phyloP scores from a whole-genome alignment of 1,140 invertebrate genomes.

The Temnothorax curvispinosus region DNA sequence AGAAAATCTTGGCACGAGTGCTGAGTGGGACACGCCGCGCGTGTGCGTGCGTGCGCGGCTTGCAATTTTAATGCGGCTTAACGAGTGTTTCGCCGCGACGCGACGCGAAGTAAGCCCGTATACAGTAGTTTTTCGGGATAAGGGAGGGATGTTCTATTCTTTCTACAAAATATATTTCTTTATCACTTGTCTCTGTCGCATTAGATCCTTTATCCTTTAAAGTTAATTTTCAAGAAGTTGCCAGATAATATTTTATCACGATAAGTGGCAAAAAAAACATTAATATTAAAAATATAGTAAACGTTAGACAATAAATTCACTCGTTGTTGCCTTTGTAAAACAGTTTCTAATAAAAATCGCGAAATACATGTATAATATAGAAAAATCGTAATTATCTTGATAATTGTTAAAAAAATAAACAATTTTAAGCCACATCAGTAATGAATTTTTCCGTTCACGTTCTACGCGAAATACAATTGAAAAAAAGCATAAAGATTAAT shows the following conservation, averaged over 20 bases:
- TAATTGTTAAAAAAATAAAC: background rate
- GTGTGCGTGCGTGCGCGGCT: slow-evolving; percentile 30
- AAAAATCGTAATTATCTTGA: background rate
- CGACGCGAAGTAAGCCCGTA: background rate
- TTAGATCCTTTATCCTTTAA: background rate
- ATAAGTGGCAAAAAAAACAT: too few species aligned
- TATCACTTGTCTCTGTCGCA: background rate
- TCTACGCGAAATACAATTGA: background rate
- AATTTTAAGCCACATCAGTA: background rate
- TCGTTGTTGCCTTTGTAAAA: background rate
- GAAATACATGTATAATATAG: background rate
- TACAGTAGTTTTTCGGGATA: background rate
- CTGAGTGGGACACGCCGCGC: slow-evolving; percentile 5
- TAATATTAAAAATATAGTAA: too few species aligned
- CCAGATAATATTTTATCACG: background rate
- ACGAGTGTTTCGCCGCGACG: slow-evolving; percentile 21
- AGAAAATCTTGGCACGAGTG: slow-evolving; percentile 41
- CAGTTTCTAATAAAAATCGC: background rate
- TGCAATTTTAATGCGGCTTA: slow-evolving; percentile 55
- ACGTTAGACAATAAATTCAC: background rate
- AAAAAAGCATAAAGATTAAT: slow-evolving; percentile 23
- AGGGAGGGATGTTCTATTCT: background rate
- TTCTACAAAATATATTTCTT: background rate
- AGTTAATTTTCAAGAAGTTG: background rate
- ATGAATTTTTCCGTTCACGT: background rate